A percentile compares a stretch with the other conserved stretches of the same genome.
Conservation (phyloP, 2,888 invertebrate genomes). For the Blastobasis adustella region DNA sequence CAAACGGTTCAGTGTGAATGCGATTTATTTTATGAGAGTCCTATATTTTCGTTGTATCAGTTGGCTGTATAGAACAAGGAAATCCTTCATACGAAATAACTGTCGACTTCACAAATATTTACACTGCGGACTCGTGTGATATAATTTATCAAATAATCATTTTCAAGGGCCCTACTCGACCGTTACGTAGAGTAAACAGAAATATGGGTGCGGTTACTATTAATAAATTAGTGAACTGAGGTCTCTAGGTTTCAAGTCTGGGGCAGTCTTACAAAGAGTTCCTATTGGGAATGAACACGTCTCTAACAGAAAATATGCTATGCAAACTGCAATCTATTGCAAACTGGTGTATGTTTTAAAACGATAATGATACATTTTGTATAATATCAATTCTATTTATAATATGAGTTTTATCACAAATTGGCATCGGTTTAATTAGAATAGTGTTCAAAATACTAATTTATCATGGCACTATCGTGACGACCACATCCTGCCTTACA, state of each 20-base stretch:
- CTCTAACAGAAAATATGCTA: no score
- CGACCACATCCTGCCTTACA: constrained; percentile 39
- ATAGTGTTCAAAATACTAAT: constrained; percentile 28
- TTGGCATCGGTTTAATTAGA: constrained; percentile 38
- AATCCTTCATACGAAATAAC: constrained; percentile 38
- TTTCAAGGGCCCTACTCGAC: constrained; percentile 45
- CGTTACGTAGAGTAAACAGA: constrained; percentile 49
- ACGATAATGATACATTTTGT: no score
- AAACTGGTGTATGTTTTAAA: no score
- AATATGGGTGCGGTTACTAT: constrained; percentile 31
- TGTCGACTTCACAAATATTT: constrained; percentile 46
- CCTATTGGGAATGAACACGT: no score
- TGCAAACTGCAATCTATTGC: no score
- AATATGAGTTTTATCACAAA: constrained; percentile 32
- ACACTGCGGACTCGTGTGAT: constrained; percentile 28
- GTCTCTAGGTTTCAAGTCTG: no score
- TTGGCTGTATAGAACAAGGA: constrained; percentile 32
- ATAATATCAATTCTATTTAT: constrained; percentile 21
- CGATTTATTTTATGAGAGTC: no score
- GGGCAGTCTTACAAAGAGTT: no score
- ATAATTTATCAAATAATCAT: constrained; percentile 45
- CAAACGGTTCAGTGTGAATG: no score
- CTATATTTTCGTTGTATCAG: not conserved
- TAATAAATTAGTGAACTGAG: not conserved
- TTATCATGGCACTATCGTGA: constrained; percentile 33